Conservation (phyloP, 2,113 vertebrate species). For the Rousettus leschenaultii region DNA sequence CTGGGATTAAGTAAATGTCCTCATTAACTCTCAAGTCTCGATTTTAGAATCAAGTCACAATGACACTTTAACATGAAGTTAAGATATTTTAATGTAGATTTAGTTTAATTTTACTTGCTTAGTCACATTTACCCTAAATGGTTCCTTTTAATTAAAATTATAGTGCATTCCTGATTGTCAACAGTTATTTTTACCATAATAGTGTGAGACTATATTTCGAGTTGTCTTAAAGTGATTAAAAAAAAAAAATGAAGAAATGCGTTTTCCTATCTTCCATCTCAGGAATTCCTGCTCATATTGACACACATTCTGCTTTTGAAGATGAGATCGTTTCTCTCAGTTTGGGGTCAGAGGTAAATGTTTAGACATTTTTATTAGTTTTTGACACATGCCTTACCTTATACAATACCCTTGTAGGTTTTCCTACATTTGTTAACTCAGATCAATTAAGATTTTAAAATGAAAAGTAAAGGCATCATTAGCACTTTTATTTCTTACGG, state of each 20-base stretch:
- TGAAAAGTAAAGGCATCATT: background rate
- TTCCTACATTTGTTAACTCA: too few relatives aligned
- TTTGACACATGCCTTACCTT: too few relatives aligned
- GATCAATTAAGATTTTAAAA: conserved; percentile 7
- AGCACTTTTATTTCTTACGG: background rate
- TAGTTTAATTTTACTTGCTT: background rate
- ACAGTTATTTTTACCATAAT: background rate
- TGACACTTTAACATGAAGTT: background rate
- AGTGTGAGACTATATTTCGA: background rate
- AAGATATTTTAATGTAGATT: background rate
- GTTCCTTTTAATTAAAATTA: conserved; percentile 34
- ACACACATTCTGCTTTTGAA: too few relatives aligned
- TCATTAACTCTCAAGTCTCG: background rate
- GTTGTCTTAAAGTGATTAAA: background rate
- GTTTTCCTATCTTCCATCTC: too few relatives aligned
- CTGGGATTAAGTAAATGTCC: background rate
- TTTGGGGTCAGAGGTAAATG: too few relatives aligned
- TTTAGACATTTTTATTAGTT: too few relatives aligned
- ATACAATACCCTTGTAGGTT: too few relatives aligned
- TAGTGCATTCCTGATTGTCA: background rate
- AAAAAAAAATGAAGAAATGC: background rate
- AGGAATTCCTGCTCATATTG: too few relatives aligned
- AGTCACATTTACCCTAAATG: background rate
- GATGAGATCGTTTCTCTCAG: too few relatives aligned
- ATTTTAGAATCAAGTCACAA: background rate